Conservation (phyloP, 2,797 vertebrate genomes). For the Lepus oiostolus region DNA sequence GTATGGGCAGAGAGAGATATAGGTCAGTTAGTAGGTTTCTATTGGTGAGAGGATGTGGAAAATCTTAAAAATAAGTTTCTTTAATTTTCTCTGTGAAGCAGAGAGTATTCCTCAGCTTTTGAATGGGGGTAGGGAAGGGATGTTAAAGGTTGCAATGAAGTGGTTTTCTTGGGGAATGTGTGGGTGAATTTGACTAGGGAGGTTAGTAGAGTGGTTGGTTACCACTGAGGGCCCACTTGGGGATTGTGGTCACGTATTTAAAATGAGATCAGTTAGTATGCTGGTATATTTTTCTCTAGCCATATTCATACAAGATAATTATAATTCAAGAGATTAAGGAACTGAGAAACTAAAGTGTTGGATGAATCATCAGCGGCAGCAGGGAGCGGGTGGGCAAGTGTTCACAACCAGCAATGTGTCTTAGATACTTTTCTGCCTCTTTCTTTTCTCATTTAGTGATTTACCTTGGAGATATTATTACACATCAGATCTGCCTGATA, state of each 20-base stretch:
- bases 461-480: neutral
- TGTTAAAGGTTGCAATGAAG: neutral
- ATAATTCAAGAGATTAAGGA: slow-evolving; percentile 1
- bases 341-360: neutral
- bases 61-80: neutral
- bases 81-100: neutral
- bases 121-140: neutral
- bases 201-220: neutral
- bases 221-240: neutral
- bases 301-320: slow-evolving; percentile 14
- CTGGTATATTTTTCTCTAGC: neutral
- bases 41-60: neutral
- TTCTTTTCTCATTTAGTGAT: neutral
- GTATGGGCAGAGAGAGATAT: too few relatives aligned
- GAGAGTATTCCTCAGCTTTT: neutral
- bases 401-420: neutral
- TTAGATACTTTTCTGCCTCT: neutral
- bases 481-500: neutral
- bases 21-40: neutral
- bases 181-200: neutral
- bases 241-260: neutral
- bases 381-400: neutral
- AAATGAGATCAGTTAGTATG: slow-evolving; percentile 26
- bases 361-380: neutral
- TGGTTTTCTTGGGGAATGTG: neutral